phyloP scores from a whole-genome alignment of 2,113 vertebrate species.

The Mystacornis crossleyi region DNA sequence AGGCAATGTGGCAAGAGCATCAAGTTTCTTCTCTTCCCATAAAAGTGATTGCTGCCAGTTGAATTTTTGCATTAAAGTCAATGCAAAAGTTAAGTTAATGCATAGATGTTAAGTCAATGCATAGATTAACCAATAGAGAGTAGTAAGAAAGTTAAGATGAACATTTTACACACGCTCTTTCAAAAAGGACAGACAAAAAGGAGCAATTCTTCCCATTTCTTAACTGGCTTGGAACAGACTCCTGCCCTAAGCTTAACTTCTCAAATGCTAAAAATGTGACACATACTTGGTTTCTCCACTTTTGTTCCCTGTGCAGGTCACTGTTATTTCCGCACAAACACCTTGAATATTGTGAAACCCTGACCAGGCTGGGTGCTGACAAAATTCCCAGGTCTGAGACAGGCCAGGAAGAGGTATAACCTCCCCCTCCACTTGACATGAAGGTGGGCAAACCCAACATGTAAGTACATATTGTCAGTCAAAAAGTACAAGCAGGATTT shows the following conservation, averaged over 20 bases:
- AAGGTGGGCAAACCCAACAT: background rate
- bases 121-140: background rate
- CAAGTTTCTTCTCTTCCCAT: background rate
- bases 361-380: background rate
- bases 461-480: fast-evolving
- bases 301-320: background rate
- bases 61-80: background rate
- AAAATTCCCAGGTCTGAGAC: fast-evolving
- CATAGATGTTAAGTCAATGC: background rate
- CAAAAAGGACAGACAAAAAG: background rate
- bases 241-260: background rate
- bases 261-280: background rate
- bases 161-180: background rate
- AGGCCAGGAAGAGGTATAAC: background rate
- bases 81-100: background rate
- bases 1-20: background rate
- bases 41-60: background rate
- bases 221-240: background rate
- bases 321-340: background rate
- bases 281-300: background rate
- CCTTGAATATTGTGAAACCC: background rate
- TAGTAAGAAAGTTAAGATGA: background rate
- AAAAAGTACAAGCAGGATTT: background rate
- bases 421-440: background rate
- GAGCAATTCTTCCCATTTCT: background rate